Evolutionary conservation across 2,888 invertebrate genomes (phyloP).

Genomic region (Phragmatobia fuliginosa): DNA sequence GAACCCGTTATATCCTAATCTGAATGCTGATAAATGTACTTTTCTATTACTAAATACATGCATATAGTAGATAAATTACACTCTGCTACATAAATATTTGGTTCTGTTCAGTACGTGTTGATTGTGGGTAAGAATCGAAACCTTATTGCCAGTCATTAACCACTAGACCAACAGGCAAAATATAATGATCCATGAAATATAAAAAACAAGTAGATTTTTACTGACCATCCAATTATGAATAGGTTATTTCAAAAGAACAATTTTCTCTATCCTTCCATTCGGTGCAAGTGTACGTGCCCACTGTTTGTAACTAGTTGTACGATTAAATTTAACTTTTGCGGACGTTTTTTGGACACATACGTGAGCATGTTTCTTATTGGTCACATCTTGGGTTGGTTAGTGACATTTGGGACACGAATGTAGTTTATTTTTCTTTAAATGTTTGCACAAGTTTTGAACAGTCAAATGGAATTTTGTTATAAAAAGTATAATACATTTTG

Average conservation of each 20-base stretch:
- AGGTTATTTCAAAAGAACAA: conserved; percentile 48
- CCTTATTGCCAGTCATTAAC: no score
- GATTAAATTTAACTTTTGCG: conserved; percentile 56
- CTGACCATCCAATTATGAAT: conserved; percentile 44
- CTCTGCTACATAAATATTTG: background rate
- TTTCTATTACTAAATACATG: background rate
- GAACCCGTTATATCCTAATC: background rate
- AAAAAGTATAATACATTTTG: background rate
- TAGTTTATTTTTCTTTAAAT: conserved; percentile 36
- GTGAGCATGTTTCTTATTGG: conserved; percentile 46
- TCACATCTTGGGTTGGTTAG: conserved; percentile 31
- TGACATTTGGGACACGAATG: conserved; percentile 40
- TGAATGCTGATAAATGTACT: background rate
- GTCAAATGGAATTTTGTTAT: background rate
- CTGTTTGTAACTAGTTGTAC: conserved; percentile 50
- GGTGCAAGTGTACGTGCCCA: conserved; percentile 47
- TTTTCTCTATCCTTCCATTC: conserved; percentile 40
- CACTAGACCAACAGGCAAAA: background rate
- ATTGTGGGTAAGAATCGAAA: background rate
- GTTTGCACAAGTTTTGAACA: conserved; percentile 10
- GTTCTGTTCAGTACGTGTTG: no score
- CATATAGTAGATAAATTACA: background rate
- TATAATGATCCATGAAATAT: background rate
- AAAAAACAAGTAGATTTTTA: conserved; percentile 34
- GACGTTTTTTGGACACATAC: conserved; percentile 44